These are phyloP conservation scores for Neolamprologus caudopunctatus DNA, from an alignment of 2,113 vertebrate species.

Conservation along the genomic window DNA sequence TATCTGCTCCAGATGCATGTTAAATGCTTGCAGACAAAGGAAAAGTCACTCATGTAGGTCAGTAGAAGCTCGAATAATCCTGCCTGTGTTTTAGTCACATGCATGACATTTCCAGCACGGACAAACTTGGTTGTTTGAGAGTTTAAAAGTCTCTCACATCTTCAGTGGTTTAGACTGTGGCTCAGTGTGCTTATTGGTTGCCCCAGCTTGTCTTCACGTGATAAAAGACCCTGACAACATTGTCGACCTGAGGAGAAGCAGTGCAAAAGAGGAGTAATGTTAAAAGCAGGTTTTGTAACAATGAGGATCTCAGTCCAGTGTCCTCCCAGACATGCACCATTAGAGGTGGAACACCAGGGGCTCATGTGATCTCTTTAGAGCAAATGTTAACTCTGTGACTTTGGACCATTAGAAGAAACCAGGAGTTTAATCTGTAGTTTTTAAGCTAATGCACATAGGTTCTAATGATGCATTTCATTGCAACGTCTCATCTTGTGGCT, in stretches of 20 bases:
- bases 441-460: neutral
- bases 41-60: neutral
- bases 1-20: constrained; percentile 10
- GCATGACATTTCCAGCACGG: neutral
- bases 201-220: neutral
- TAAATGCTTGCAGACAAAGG: constrained; percentile 17
- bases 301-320: neutral
- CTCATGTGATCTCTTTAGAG: neutral
- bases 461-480: constrained; percentile 4
- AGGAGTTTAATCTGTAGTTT: neutral
- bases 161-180: neutral
- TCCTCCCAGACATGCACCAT: constrained; percentile 31
- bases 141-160: neutral
- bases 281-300: neutral
- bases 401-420: constrained; percentile 9
- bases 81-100: neutral
- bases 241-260: neutral
- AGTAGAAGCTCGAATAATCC: neutral
- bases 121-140: neutral
- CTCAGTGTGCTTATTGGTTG: neutral
- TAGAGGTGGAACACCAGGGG: constrained; percentile 27
- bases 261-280: neutral
- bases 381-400: constrained; percentile 19
- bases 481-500: neutral
- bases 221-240: neutral